Evolutionary conservation across 2,113 vertebrate species (phyloP), one percentile per base, ranked within the genome.

Genomic region (Alces alces): DNA sequence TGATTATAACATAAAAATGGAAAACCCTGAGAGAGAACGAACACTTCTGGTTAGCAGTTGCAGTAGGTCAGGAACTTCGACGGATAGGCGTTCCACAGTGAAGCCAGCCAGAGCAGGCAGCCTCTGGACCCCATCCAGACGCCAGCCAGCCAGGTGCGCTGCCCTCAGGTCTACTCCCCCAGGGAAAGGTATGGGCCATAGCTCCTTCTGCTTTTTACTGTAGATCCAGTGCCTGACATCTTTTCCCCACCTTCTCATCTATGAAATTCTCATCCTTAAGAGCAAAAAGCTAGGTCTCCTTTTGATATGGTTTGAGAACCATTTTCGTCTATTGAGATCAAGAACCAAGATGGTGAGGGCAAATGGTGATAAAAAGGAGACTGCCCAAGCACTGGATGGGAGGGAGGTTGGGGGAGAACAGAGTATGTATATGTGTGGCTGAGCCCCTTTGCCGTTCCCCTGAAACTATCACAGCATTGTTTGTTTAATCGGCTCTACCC

Each of bases 291-390:
- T 39, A 91, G 86, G 6, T 47, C 58, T 33, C 94, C 45, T 95
- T 45, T 70, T 39, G 11, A 23, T 57, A 73, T 93, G 14, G 60
- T 52, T 61, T 95, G 36, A 33, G 86, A 86, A 61, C 25, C 43
- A 28, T n/a, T 89, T 85, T 60, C 52, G 50, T 45, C 45, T 88
- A 47, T 25, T 7, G 13, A 89, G 91, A 7, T 66, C 85, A 92
- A 97, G n/a, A 95, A 58, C n/a, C 80, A n/a, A 58, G 17, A 61
- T 89, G 21, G 60, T 39, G 36, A 80, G 30, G 28, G 33, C 58
- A 80, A 45, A 23, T 30, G 45, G 23, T 7, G 19, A 33, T 47
- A 36, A 85, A 93, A 82, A 97, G 50, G 52, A 79, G 36, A 28
- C 36, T 64, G 17, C 45, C 11, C n/a, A 61, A 90, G 70, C 70